phyloP scores from a whole-genome alignment of 2,888 invertebrate genomes.

The Agrenia bidenticulata region DNA sequence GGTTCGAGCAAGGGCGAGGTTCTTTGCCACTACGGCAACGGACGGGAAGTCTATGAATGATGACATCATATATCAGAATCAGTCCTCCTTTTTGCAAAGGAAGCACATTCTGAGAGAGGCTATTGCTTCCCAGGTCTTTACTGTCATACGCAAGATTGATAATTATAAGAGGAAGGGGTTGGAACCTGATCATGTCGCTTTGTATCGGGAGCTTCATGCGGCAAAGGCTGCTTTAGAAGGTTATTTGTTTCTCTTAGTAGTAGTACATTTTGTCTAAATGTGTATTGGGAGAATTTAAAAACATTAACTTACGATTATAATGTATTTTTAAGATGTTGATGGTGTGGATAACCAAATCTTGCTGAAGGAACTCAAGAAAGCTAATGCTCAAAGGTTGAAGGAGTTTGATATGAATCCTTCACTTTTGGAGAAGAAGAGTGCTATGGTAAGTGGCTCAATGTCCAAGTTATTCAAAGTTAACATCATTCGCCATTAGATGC shows the following conservation, averaged over 20 bases:
- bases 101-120: constrained; percentile 18
- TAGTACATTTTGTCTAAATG: not conserved
- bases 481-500: not conserved
- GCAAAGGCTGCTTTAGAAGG: constrained; percentile 7
- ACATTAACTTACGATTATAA: too few species aligned
- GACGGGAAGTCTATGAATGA: constrained; percentile 9
- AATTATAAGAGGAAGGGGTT: not conserved
- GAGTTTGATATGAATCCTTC: not conserved
- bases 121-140: constrained; percentile 2
- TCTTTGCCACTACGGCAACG: not conserved
- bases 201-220: constrained; percentile 13
- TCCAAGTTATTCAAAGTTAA: not conserved
- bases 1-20: constrained; percentile 1
- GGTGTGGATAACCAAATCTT: constrained; percentile 5
- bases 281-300: not conserved
- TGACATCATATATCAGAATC: constrained; percentile 19
- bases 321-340: constrained; percentile 17
- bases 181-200: constrained; percentile 2
- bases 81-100: constrained; percentile 11
- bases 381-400: constrained; percentile 10
- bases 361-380: constrained; percentile 6
- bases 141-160: constrained; percentile 18
- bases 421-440: too few species aligned
- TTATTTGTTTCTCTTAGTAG: not conserved
- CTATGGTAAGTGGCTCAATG: not conserved